Conservation (phyloP, 1,140 invertebrate genomes). For the Druon quercuslanigerum region DNA sequence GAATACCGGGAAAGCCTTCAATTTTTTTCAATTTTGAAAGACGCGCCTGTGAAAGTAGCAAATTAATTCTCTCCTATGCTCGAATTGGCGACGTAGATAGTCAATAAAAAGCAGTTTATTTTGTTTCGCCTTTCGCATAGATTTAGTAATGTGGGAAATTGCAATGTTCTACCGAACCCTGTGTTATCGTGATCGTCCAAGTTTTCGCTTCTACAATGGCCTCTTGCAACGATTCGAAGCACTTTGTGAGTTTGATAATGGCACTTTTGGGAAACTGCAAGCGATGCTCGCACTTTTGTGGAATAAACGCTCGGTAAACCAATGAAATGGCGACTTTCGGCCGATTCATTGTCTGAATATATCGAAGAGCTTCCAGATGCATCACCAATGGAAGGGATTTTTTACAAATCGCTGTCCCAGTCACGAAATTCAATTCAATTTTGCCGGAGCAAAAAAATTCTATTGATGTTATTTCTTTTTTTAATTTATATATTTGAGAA, state of each 20-base stretch:
- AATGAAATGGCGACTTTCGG: constrained; percentile 43
- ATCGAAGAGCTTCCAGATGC: background rate
- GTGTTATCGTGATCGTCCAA: constrained; percentile 65
- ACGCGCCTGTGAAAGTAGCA: no score
- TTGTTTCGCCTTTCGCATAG: constrained; percentile 3
- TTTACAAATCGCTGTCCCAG: background rate
- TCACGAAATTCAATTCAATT: background rate
- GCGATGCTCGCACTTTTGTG: constrained; percentile 55
- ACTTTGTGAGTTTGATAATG: constrained; percentile 58
- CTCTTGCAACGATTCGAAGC: constrained; percentile 52
- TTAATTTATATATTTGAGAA: no score
- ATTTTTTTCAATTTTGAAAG: no score
- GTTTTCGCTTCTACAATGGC: constrained; percentile 62
- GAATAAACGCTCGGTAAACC: constrained; percentile 51
- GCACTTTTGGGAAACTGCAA: constrained; percentile 61
- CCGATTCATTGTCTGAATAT: background rate
- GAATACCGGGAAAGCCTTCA: no score
- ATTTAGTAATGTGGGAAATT: constrained; percentile 23
- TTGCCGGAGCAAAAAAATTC: background rate
- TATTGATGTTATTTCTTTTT: no score
- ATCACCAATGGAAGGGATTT: background rate
- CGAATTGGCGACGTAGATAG: background rate
- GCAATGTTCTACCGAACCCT: constrained; percentile 44
- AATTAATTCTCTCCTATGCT: background rate
- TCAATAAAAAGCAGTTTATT: constrained; percentile 12